These are phyloP conservation scores for Austrofundulus limnaeus DNA, from an alignment of 2,113 vertebrate species.

Conservation along the genomic window DNA sequence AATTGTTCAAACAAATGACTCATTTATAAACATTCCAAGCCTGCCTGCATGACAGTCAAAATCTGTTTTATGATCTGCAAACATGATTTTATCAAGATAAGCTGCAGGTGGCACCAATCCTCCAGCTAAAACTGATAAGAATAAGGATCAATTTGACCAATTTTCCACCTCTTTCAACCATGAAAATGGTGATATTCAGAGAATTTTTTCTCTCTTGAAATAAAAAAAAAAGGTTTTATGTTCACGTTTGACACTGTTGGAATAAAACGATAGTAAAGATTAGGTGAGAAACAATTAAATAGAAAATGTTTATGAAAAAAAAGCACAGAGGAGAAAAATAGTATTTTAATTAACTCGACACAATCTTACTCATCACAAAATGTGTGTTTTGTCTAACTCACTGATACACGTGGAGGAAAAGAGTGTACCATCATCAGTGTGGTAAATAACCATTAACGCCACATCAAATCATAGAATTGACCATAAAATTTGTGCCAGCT, in stretches of 20 bases:
- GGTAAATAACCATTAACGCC: not conserved
- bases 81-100: not conserved
- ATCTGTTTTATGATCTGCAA: not conserved
- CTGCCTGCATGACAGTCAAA: no score
- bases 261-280: not conserved
- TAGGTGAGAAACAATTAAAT: no score
- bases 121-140: not conserved
- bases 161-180: not conserved
- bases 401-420: not conserved
- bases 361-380: no score
- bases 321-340: no score
- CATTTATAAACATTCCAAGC: no score
- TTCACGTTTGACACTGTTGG: not conserved
- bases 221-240: not conserved
- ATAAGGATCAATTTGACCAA: not conserved
- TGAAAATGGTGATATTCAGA: not conserved
- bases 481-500: not conserved
- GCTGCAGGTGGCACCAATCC: not conserved
- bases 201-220: not conserved
- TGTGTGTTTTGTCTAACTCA: not conserved
- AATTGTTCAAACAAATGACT: no score
- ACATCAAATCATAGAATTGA: not conserved
- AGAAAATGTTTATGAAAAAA: not conserved
- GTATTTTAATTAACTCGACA: not conserved
- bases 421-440: not conserved